A percentile compares a stretch with the other conserved stretches of the same genome.
Evolutionary conservation across 2,888 invertebrate species (phyloP).

Genomic region (Falcaria lacertinaria): DNA sequence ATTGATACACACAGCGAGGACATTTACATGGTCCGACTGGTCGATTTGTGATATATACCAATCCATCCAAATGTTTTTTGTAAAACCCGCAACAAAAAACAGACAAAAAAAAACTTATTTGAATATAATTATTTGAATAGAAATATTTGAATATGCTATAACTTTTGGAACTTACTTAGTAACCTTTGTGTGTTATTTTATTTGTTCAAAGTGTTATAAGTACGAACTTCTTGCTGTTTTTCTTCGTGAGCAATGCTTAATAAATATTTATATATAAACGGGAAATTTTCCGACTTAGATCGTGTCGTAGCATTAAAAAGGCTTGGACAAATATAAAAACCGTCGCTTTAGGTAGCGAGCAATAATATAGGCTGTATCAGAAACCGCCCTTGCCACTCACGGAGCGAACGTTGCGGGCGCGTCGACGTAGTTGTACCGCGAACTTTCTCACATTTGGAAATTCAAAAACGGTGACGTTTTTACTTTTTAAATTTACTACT

Average conservation of each 20-base stretch:
- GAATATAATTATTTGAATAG: too few species aligned
- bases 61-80: constrained; percentile 2
- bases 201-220: too few species aligned
- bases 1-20: constrained; percentile 57
- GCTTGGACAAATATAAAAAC: constrained; percentile 26
- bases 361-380: constrained; percentile 49
- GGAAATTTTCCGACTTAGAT: constrained; percentile 5
- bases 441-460: constrained; percentile 24
- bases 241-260: too few species aligned
- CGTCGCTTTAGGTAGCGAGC: constrained; percentile 30
- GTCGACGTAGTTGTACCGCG: constrained; percentile 20
- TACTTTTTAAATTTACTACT: background rate
- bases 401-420: constrained; percentile 34
- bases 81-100: background rate
- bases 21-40: constrained; percentile 32
- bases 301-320: constrained; percentile 33
- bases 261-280: too few species aligned
- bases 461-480: background rate
- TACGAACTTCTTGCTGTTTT: too few species aligned
- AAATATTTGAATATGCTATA: too few species aligned
- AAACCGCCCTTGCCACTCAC: constrained; percentile 43
- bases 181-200: too few species aligned
- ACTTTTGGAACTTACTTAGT: too few species aligned
- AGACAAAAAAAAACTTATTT: too few species aligned
- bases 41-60: constrained; percentile 14